Evolutionary conservation across 2,113 vertebrate species (phyloP).

Genomic region (Prinia subflava): DNA sequence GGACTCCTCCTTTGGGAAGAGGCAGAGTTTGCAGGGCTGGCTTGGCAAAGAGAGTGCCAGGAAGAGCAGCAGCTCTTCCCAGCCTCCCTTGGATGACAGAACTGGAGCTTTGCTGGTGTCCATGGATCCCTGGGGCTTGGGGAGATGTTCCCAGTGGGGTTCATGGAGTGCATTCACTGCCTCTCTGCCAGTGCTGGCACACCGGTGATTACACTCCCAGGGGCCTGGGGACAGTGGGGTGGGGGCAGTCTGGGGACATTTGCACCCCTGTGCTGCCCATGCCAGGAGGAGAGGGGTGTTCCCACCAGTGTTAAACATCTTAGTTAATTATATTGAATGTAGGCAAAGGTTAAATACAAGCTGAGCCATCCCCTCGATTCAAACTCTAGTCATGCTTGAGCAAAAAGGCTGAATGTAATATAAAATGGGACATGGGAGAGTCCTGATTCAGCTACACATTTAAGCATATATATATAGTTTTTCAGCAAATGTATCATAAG

Average conservation of each 20-base stretch:
- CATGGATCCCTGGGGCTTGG: accelerated
- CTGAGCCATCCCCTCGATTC: not conserved
- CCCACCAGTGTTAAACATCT: not conserved
- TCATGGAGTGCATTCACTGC: too few species aligned
- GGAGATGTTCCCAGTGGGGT: not conserved
- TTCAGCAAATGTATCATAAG: not conserved
- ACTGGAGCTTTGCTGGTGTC: not conserved
- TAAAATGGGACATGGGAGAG: not conserved
- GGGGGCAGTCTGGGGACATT: not conserved
- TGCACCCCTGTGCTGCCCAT: not conserved
- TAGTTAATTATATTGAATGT: not conserved
- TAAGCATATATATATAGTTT: not conserved
- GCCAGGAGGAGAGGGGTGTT: not conserved
- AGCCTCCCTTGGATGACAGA: not conserved
- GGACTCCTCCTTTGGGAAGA: not conserved
- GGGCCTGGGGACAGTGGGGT: not conserved
- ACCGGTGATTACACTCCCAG: accelerated
- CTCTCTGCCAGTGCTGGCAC: not conserved
- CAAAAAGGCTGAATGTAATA: not conserved
- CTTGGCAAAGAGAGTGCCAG: not conserved
- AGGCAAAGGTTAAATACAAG: not conserved
- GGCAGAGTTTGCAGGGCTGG: not conserved
- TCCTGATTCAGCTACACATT: not conserved
- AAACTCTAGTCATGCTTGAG: not conserved
- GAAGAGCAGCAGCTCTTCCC: not conserved